Evolutionary conservation across 2,113 vertebrate genomes (phyloP).

Genomic region (Cromileptes altivelis): DNA sequence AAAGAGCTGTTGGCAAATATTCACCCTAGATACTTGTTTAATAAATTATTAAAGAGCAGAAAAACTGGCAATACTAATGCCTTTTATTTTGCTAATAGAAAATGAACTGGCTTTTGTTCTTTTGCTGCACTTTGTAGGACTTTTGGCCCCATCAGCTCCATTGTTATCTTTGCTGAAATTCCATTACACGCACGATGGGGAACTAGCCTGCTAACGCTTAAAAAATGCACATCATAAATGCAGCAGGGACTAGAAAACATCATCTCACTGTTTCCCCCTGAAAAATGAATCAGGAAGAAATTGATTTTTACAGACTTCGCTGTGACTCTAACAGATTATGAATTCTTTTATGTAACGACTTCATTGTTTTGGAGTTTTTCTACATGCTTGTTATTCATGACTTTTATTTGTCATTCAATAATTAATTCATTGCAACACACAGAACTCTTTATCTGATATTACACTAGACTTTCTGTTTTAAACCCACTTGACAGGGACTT

Average conservation of each 20-base stretch:
- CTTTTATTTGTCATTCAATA: background rate
- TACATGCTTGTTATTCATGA: background rate
- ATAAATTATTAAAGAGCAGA: constrained; percentile 38
- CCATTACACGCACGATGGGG: constrained; percentile 10
- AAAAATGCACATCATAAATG: background rate
- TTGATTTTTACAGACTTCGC: constrained; percentile 19
- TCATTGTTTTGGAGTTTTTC: background rate
- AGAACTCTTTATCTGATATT: background rate
- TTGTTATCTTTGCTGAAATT: constrained; percentile 20
- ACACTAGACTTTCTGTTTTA: background rate
- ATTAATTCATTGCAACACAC: background rate
- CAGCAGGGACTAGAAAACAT: constrained; percentile 20
- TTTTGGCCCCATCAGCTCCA: background rate
- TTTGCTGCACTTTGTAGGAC: constrained; percentile 1
- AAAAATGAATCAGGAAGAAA: constrained; percentile 21
- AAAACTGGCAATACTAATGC: background rate
- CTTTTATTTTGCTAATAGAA: constrained; percentile 21
- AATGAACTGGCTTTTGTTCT: constrained; percentile 9
- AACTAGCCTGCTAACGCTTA: background rate
- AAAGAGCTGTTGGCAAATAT: constrained; percentile 30
- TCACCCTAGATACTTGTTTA: constrained; percentile 8
- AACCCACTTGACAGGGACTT: background rate
- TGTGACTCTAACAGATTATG: background rate
- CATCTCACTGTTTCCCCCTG: constrained; percentile 12
- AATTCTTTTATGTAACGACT: background rate